Percentiles rank a stretch among this genome's conserved stretches.
phyloP scores from a whole-genome alignment of 2,113 vertebrate genomes.

The Girardinichthys multiradiatus region DNA sequence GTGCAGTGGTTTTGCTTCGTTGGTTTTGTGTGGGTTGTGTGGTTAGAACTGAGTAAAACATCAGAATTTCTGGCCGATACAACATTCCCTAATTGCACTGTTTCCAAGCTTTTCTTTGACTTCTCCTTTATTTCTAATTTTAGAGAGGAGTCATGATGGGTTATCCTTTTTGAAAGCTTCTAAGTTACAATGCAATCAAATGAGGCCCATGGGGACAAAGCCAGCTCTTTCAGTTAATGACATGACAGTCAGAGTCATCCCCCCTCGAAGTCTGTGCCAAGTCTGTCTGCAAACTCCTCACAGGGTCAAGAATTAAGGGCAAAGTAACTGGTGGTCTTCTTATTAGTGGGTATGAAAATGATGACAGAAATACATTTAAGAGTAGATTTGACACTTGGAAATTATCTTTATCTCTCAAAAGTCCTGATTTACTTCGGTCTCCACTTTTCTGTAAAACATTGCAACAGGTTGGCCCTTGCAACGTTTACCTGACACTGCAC shows the following conservation, averaged over 20 bases:
- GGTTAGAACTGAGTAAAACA: background rate
- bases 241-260: constrained; percentile 18
- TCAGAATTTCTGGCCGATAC: background rate
- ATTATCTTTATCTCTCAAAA: background rate
- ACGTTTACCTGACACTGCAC: background rate
- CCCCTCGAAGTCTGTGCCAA: constrained; percentile 4
- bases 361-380: background rate
- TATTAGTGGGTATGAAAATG: background rate
- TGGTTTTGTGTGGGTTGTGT: background rate
- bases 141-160: background rate
- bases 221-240: constrained; percentile 10
- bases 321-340: background rate
- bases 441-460: background rate
- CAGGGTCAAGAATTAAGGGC: constrained; percentile 19
- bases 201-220: background rate
- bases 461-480: background rate
- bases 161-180: constrained; percentile 7
- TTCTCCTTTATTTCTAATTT: background rate
- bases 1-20: too few relatives aligned
- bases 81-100: background rate
- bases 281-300: constrained; percentile 10
- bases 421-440: too few relatives aligned
- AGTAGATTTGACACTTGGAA: background rate
- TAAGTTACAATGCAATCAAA: constrained; percentile 10
- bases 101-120: constrained; percentile 1